Evolutionary conservation across 35 echinoderm and acorn worm species (phyloP).

Genomic region (Apostichopus japonicus): DNA sequence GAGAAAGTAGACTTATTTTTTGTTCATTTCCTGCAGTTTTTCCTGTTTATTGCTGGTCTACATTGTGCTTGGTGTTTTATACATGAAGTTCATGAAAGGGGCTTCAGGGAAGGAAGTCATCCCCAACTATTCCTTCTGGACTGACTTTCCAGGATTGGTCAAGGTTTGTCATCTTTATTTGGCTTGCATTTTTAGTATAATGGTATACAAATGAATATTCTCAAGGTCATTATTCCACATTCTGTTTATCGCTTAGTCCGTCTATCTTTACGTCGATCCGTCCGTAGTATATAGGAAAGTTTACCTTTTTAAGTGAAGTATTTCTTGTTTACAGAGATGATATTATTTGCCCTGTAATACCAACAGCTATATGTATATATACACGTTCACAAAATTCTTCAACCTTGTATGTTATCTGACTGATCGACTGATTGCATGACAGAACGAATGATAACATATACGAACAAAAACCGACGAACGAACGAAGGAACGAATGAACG

Average conservation of each 20-base stretch:
- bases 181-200: not conserved
- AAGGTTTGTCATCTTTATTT: constrained; percentile 25
- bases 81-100: constrained; percentile 40
- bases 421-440: too few relatives aligned
- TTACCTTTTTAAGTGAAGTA: too few relatives aligned
- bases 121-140: constrained; percentile 61
- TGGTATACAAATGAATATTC: not conserved
- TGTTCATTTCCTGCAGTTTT: constrained; percentile 16
- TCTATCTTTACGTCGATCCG: not conserved
- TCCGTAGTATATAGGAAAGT: too few relatives aligned
- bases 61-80: constrained; percentile 44
- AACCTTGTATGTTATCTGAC: too few relatives aligned
- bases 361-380: too few relatives aligned
- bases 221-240: not conserved
- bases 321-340: too few relatives aligned
- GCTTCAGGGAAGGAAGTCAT: constrained; percentile 57
- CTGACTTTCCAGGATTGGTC: constrained; percentile 49
- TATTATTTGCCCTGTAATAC: too few relatives aligned
- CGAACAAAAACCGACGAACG: too few relatives aligned
- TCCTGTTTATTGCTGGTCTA: constrained; percentile 37
- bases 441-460: too few relatives aligned
- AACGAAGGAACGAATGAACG: too few relatives aligned
- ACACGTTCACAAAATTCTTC: too few relatives aligned
- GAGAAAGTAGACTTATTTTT: too few relatives aligned
- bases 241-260: not conserved